Conservation (phyloP, 2,888 invertebrate species). For the Elegia similella region DNA sequence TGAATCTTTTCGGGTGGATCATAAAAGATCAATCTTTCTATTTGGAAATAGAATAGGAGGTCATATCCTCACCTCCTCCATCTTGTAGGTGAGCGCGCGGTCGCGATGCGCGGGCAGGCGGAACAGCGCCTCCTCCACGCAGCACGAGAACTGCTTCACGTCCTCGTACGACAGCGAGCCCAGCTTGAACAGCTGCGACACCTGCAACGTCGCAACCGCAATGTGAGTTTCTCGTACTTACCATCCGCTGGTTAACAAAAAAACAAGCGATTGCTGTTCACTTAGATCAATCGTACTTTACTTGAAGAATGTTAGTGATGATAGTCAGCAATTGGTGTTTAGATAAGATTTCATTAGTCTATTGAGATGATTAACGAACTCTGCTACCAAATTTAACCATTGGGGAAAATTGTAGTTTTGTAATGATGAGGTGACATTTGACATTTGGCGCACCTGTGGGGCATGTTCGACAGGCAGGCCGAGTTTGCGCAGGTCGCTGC, state of each 20-base stretch:
- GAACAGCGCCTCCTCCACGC: constrained; percentile 96
- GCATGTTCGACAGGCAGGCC: constrained; percentile 98
- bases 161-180: constrained; percentile 95
- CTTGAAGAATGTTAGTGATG: no score
- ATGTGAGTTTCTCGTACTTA: not conserved
- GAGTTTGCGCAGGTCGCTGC: constrained; percentile 94
- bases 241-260: no score
- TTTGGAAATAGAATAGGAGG: no score
- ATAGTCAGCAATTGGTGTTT: no score
- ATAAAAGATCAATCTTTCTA: no score
- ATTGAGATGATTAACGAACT: no score
- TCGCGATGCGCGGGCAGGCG: constrained; percentile 92
- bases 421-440: not conserved
- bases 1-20: not conserved
- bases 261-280: no score
- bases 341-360: no score
- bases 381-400: no score
- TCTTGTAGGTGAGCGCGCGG: constrained; percentile 94
- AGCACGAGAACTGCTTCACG: constrained; percentile 94
- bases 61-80: constrained; percentile 92
- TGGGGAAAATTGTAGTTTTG: no score
- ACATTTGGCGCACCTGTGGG: constrained; percentile 87
- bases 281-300: no score
- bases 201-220: not conserved
- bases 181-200: constrained; percentile 93